phyloP scores from a whole-genome alignment of 2,888 invertebrate species.

The Gibbula magus region DNA sequence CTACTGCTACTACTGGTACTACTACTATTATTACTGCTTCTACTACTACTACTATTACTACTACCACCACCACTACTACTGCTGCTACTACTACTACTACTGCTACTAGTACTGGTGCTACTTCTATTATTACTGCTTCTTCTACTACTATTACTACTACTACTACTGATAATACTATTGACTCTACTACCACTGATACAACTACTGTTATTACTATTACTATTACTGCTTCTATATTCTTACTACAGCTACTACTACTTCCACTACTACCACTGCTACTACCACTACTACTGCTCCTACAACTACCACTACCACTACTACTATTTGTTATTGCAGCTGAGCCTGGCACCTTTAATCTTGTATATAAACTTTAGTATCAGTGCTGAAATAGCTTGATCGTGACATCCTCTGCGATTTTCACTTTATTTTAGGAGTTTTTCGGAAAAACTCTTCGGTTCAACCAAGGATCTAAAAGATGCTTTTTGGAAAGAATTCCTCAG shows the following conservation, averaged over 20 bases:
- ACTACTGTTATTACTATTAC: conserved; percentile 10
- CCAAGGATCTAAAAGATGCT: no score
- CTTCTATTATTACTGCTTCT: not conserved
- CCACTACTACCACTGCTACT: not conserved
- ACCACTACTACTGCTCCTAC: not conserved
- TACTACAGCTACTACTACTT: not conserved
- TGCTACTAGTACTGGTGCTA: not conserved
- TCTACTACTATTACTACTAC: conserved; percentile 13
- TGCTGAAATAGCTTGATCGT: no score
- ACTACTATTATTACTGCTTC: not conserved
- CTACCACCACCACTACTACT: conserved; percentile 7
- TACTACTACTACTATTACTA: not conserved
- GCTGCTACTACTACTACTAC: conserved; percentile 6
- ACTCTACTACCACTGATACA: not conserved
- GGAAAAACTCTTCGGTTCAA: no score
- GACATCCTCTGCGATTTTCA: no score
- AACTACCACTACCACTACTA: not conserved
- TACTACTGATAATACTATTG: not conserved
- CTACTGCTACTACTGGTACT: conserved; percentile 19
- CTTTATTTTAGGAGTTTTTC: no score
- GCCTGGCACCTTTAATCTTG: no score
- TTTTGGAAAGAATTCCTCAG: no score
- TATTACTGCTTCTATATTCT: not conserved
- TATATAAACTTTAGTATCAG: no score
- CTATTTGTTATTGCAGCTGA: no score